Conservation (phyloP, 2,113 vertebrate species). For the Orthonyx spaldingii region DNA sequence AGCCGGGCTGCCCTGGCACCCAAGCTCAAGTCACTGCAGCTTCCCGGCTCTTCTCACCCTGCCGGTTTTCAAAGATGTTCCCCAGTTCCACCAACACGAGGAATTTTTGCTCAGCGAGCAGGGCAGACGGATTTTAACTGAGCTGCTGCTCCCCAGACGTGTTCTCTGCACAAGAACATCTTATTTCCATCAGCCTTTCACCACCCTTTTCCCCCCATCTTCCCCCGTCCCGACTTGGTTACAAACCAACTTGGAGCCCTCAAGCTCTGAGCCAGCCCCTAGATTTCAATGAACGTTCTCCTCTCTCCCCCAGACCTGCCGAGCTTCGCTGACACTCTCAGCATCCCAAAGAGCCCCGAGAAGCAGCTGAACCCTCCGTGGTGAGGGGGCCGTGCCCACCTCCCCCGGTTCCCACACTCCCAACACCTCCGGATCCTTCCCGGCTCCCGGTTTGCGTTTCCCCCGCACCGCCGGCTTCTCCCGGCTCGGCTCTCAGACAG, state of each 20-base stretch:
- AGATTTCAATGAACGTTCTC: neutral
- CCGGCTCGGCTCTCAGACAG: neutral
- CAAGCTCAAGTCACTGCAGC: neutral
- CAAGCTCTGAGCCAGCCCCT: neutral
- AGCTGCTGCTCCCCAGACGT: neutral
- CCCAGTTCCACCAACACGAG: accelerated
- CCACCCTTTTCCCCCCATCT: neutral
- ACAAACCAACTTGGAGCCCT: neutral
- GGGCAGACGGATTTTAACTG: neutral
- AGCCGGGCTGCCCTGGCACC: neutral
- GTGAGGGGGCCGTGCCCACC: neutral
- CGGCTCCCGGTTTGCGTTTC: neutral
- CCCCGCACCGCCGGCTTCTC: neutral
- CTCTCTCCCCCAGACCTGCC: neutral
- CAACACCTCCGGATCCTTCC: neutral
- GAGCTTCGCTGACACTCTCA: neutral
- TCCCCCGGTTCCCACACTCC: constrained; percentile 4
- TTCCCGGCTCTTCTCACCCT: neutral
- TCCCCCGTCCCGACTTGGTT: neutral
- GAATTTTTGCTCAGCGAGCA: neutral
- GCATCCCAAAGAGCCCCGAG: neutral
- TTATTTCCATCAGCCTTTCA: neutral
- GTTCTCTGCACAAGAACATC: neutral
- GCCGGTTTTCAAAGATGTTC: accelerated
- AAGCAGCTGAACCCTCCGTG: neutral